Base-by-base conservation (phyloP, 2,113 vertebrate genomes). In the Dunckerocampus dactyliophorus region DNA sequence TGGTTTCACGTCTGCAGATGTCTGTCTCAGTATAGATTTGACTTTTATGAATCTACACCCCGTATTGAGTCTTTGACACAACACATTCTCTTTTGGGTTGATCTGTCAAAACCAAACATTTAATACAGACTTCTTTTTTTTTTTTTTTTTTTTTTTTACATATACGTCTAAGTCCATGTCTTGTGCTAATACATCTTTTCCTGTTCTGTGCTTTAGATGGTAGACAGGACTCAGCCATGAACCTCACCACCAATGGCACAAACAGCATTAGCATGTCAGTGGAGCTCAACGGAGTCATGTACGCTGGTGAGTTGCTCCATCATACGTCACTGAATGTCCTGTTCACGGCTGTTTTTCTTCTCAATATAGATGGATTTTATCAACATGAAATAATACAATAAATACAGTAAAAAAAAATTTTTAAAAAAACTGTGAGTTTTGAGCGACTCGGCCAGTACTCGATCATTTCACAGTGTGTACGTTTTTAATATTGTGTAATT, bases 201-300 rank as follows among this genome's bases (percentile, higher is more conserved):
- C 17, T 51, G 12, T 69, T 8, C 71, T 48, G 53, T 61, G 66
- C 67, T n/a, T 51, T 50, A 73, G 94, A 96, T 31, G 89, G 88
- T 80, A 92, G 93, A 77, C 93, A 90, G 77, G 94, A 97, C 64
- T 81, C 94, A 0, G 85, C 92, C 2, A 21, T 88, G 56, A 88
- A 84, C 74, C 74, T 92, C 49, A 82, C 85, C 20, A 88, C 84
- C 66, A 96, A 94, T 0, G 92, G 94, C 80, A 90, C 91, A 75
- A 93, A 85, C 87, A 98, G 95, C 85, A 98, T 98, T 78, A 98
- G 93, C 86, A 96, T 98, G 95, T 98, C 96, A 0, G 92, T 98
- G 45, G 96, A 98, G 83, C 94, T 98, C 67, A 98, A 98, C 1
- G 96, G 96, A 0, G 90, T 96, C 43, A 76, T 97, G 69, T 98